Evolutionary conservation across 2,888 invertebrate genomes (phyloP).

Genomic region (Aquatica leii): DNA sequence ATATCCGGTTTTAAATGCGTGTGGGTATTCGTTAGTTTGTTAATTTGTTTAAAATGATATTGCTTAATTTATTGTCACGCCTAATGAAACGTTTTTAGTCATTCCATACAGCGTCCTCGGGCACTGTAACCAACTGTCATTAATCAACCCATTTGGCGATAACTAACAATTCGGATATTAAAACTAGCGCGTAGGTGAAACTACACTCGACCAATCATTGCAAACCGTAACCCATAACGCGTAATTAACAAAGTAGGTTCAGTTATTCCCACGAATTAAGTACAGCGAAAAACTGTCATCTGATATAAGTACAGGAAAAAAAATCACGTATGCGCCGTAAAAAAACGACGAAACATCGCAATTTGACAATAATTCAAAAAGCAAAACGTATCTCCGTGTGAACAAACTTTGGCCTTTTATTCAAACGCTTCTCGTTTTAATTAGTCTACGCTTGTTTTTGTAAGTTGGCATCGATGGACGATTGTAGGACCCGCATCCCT

Average conservation of each 20-base stretch:
- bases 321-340: constrained; percentile 28
- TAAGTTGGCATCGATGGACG: constrained; percentile 1
- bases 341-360: constrained; percentile 28
- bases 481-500: constrained; percentile 43
- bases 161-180: constrained; percentile 24
- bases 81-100: constrained; percentile 39
- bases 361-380: constrained; percentile 37
- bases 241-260: constrained; percentile 29
- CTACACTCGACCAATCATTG: no score
- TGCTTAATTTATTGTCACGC: constrained; percentile 42
- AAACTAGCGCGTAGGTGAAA: constrained; percentile 13
- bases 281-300: constrained; percentile 15
- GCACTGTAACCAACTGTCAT: constrained; percentile 21
- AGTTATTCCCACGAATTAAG: constrained; percentile 23
- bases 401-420: constrained; percentile 58
- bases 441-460: constrained; percentile 25
- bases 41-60: constrained; percentile 48
- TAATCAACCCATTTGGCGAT: constrained; percentile 30
- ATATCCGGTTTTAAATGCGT: constrained; percentile 48
- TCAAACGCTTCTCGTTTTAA: constrained; percentile 58
- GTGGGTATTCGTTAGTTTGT: constrained; percentile 48
- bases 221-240: no score
- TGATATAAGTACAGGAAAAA: constrained; percentile 11
- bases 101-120: constrained; percentile 21
- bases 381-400: constrained; percentile 50